Percentiles rank a stretch among this genome's conserved stretches.
phyloP scores from a whole-genome alignment of 2,888 invertebrate species.

The Pseudococcus viburni region DNA sequence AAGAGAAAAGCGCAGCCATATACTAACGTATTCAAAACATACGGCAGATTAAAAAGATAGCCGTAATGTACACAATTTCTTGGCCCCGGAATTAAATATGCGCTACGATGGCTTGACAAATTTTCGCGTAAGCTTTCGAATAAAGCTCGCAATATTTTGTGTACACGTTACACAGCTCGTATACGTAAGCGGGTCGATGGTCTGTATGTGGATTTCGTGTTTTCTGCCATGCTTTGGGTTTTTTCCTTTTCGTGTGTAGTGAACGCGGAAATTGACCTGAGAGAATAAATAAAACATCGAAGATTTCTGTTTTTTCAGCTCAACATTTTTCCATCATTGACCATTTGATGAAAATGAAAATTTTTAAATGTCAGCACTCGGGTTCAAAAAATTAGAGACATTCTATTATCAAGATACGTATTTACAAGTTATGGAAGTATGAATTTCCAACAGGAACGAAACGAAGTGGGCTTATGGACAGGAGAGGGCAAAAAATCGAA shows the following conservation, averaged over 20 bases:
- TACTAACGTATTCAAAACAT: slow-evolving; percentile 3
- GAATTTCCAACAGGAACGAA: too few relatives aligned
- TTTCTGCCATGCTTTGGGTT: not conserved
- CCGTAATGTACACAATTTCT: slow-evolving; percentile 12
- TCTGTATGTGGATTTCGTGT: not conserved
- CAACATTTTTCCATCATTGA: too few relatives aligned
- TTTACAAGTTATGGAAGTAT: too few relatives aligned
- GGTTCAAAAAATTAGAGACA: too few relatives aligned
- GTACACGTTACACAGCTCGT: not conserved
- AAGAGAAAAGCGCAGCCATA: not conserved
- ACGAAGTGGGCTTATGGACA: too few relatives aligned
- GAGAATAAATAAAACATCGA: too few relatives aligned
- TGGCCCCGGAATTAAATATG: slow-evolving; percentile 21
- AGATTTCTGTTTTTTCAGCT: too few relatives aligned
- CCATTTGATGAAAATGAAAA: too few relatives aligned
- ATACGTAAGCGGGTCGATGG: not conserved
- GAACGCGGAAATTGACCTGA: too few relatives aligned
- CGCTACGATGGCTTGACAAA: slow-evolving; percentile 17
- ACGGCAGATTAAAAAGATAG: slow-evolving; percentile 35
- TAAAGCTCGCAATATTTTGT: slow-evolving; percentile 16
- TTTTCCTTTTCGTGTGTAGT: not conserved
- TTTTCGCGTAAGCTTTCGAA: slow-evolving; percentile 18
- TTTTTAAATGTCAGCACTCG: too few relatives aligned
- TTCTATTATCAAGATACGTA: too few relatives aligned
- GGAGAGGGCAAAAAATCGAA: too few relatives aligned